Evolutionary conservation across 64 coral and sea anemone species (phyloP), one percentile per base, ranked within the genome.

Genomic region (Montipora cactus): DNA sequence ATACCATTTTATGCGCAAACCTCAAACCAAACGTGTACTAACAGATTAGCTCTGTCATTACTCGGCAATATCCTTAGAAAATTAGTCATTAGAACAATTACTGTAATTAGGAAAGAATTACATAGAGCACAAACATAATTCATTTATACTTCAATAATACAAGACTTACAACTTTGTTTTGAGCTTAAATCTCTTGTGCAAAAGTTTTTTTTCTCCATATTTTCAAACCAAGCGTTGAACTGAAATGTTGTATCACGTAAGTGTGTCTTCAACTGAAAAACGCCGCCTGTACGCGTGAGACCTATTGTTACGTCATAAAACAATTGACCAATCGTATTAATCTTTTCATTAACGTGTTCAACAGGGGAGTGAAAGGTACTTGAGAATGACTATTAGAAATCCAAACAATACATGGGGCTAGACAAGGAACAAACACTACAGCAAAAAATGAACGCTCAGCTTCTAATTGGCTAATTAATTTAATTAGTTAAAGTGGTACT

Each of bases 61-160:
- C 16, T 49, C 44, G 45, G 45, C 6, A 18, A 5, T 45, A 47
- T 82, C 5, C 8, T 11, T 72, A 5, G 46, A 18, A 25, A 64
- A 69, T 49, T 12, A 50, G 66, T 73, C 66, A 72, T 86, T 86
- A 86, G 82, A 86, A 71, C 67, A 71, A 72, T 71, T 23, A 70
- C 2, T 6, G 5, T 86, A 72, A 71, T 86, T 86, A 71, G 64
- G 71, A 86, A 50, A 86, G 48, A 0, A 21, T 13, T 82, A 50
- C 53, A 86, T 71, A 71, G 46, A 18, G 0, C n/a, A 7, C 9
- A 8, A 47, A 49, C 12, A 23, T 50, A 71, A 71, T 86, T 23
- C 4, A 46, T 5, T 28, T 5, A 44, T 62, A 66, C 14, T 58
- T 44, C 12, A 37, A 44, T 5, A 16, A 15, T 19, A 47, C 47